Conservation (phyloP, 2,113 vertebrate species). For the Prochilodus magdalenae region DNA sequence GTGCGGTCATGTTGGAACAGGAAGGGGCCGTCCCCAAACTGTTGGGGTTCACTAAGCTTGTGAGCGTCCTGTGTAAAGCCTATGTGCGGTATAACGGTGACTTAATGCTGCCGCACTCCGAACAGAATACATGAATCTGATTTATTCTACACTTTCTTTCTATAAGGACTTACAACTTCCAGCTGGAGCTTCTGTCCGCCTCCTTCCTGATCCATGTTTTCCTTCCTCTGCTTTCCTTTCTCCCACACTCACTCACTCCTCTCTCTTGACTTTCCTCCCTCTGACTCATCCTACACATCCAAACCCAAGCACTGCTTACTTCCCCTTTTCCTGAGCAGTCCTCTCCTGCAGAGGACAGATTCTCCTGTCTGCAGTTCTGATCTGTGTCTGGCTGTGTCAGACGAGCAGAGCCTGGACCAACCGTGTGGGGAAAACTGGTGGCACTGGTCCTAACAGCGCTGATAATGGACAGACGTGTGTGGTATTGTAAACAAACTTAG, state of each 20-base stretch:
- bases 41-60: too few species aligned
- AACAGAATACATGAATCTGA: too few species aligned
- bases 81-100: too few species aligned
- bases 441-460: neutral
- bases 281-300: conserved; percentile 35
- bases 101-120: too few species aligned
- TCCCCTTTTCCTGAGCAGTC: conserved; percentile 38
- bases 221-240: neutral
- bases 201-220: neutral
- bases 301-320: neutral
- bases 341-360: conserved; percentile 56
- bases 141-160: too few species aligned
- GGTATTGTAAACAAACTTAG: conserved; percentile 6
- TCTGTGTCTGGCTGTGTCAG: neutral
- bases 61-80: too few species aligned
- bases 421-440: neutral
- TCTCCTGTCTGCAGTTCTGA: conserved; percentile 8
- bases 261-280: neutral
- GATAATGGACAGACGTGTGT: conserved; percentile 15
- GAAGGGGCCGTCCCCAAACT: too few species aligned
- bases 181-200: neutral
- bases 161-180: too few species aligned
- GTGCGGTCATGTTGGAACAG: too few species aligned
- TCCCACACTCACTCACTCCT: neutral
- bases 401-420: neutral